A percentile compares a stretch with the other conserved stretches of the same genome.
phyloP scores from a whole-genome alignment of 2,888 invertebrate species.

The Xestia rhomboidea region DNA sequence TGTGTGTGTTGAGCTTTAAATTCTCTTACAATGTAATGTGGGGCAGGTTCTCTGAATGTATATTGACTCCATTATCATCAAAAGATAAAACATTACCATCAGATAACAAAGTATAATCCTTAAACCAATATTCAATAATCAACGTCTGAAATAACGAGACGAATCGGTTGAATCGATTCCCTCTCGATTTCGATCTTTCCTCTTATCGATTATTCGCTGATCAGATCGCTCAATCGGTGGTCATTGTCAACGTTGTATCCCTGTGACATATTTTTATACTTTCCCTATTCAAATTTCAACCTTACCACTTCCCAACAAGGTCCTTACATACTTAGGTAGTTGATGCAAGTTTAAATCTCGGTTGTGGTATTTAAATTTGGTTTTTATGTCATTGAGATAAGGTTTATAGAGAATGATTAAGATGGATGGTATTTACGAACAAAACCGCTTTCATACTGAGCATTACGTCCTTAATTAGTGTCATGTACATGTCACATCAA shows the following conservation, averaged over 20 bases:
- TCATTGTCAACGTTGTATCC: conserved; percentile 80
- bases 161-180: conserved; percentile 76
- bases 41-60: not conserved
- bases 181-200: conserved; percentile 72
- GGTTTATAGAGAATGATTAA: conserved; percentile 45
- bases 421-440: conserved; percentile 49
- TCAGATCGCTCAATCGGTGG: conserved; percentile 84
- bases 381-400: conserved; percentile 59
- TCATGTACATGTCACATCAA: conserved; percentile 80
- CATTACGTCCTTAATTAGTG: conserved; percentile 79
- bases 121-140: conserved; percentile 70
- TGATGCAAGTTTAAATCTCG: conserved; percentile 34
- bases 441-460: conserved; percentile 64
- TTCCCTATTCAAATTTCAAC: conserved; percentile 66
- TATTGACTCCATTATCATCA: conserved; percentile 34
- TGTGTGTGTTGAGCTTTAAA: not conserved
- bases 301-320: conserved; percentile 61
- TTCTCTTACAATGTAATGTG: not conserved
- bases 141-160: conserved; percentile 80
- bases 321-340: conserved; percentile 10
- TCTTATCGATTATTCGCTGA: conserved; percentile 78
- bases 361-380: conserved; percentile 57
- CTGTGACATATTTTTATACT: conserved; percentile 74
- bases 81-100: conserved; percentile 47
- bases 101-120: conserved; percentile 52